Conservation (phyloP, 2,797 vertebrate species). For the Ciconia nigra region DNA sequence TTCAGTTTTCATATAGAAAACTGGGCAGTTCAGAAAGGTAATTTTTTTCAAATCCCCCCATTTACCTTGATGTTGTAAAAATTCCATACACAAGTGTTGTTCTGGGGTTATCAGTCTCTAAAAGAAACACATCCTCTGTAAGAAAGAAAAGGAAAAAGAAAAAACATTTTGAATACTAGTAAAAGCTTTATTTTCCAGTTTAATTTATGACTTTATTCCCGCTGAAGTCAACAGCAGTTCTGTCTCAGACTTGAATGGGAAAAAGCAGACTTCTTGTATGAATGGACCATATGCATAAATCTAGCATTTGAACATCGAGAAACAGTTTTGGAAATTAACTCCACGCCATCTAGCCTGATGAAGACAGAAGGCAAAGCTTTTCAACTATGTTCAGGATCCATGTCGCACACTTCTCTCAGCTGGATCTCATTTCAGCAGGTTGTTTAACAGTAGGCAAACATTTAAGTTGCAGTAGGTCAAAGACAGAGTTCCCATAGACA, state of each 20-base stretch:
- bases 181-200: not conserved
- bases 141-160: constrained; percentile 8
- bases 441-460: not conserved
- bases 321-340: not conserved
- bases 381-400: not conserved
- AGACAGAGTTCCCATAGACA: not conserved
- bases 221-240: not conserved
- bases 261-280: not conserved
- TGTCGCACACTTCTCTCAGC: not conserved
- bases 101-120: constrained; percentile 93
- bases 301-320: not conserved
- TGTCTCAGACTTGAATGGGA: not conserved
- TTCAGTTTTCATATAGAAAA: not conserved
- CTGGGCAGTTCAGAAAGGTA: not conserved
- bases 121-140: constrained; percentile 92
- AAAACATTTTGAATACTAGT: not conserved
- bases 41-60: not conserved
- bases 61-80: constrained; percentile 96
- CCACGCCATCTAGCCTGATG: not conserved
- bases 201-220: not conserved
- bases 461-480: not conserved
- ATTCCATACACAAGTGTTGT: constrained; percentile 91
- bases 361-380: not conserved
- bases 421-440: not conserved
- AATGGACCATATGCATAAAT: not conserved